Evolutionary conservation across 2,888 invertebrate genomes (phyloP).

Genomic region (Eucriotettix oculatus): DNA sequence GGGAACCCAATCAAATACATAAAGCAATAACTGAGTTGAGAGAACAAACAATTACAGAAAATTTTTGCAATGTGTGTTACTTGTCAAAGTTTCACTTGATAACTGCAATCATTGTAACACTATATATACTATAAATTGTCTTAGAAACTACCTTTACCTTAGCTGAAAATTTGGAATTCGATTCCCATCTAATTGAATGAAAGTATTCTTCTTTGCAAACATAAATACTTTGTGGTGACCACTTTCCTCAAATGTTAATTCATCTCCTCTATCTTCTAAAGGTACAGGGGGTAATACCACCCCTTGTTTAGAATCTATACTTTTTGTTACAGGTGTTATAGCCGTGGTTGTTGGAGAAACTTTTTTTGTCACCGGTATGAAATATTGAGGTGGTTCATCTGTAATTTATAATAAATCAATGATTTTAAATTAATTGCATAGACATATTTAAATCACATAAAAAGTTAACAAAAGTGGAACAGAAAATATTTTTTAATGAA

Average conservation of each 20-base stretch:
- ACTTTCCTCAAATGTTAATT: conserved; percentile 70
- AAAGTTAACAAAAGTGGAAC: no score
- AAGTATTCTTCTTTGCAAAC: conserved; percentile 81
- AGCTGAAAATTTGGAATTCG: conserved; percentile 79
- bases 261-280: conserved; percentile 55
- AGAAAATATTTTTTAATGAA: no score
- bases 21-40: no score
- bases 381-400: not conserved
- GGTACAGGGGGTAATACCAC: conserved; percentile 44
- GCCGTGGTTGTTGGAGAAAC: not conserved
- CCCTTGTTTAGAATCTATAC: not conserved
- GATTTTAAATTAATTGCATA: not conserved
- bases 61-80: no score
- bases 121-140: no score
- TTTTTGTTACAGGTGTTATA: not conserved
- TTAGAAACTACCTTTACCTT: conserved; percentile 51
- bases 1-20: no score
- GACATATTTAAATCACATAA: no score
- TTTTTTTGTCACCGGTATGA: not conserved
- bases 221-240: conserved; percentile 76
- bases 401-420: not conserved
- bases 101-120: no score
- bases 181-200: conserved; percentile 79
- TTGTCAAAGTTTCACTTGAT: no score
- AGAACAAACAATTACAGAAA: no score